Base-by-base conservation (phyloP, 2,113 vertebrate genomes). In the Murina feae region DNA sequence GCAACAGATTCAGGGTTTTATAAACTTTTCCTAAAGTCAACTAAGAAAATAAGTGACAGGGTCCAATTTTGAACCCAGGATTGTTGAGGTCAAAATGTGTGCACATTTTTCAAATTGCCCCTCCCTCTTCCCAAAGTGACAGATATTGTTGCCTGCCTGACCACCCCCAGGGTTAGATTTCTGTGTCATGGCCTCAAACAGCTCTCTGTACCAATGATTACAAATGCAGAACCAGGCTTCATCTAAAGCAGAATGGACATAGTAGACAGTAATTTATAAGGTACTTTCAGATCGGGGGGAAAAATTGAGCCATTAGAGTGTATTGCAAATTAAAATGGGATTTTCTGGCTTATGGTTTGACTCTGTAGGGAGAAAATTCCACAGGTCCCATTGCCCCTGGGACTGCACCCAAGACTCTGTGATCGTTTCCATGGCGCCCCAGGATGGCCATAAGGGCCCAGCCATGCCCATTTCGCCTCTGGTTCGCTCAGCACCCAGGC, bases 401-500 rank as follows among this genome's bases (percentile, higher is more conserved):
- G 84, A 25, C 20, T 21, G 11, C 74, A 5, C 30, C 6, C 6
- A 17, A 49, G 42, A 85, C 20, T 60, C 85, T 32, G 2, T 3
- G 16, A 21, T 75, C 66, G 23, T 18, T 63, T 80, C 78, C 68
- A 21, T 1, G 5, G 42, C 11, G 21, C 49, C 30, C 6, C 8
- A 55, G 65, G 63, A 37, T 18, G 53, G 42, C 80, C 5, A 6
- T 13, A 49, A 88, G 85, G 90, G 28, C 85, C 78, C 84, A 68
- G 68, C 32, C 58, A 63, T 69, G 90, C 72, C 63, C 76, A 68
- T 84, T 93, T 86, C 20, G 53, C 90, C 93, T 51, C 75, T 75
- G 89, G 92, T 90, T 94, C 65, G 13, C 93, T 89, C 89, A 96
- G 71, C 86, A 78, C 80, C 71, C 84, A 72, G 95, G 76, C 81